Evolutionary conservation across 2,888 invertebrate species (phyloP), one percentile per base, ranked within the genome.

Genomic region (Troides helena): DNA sequence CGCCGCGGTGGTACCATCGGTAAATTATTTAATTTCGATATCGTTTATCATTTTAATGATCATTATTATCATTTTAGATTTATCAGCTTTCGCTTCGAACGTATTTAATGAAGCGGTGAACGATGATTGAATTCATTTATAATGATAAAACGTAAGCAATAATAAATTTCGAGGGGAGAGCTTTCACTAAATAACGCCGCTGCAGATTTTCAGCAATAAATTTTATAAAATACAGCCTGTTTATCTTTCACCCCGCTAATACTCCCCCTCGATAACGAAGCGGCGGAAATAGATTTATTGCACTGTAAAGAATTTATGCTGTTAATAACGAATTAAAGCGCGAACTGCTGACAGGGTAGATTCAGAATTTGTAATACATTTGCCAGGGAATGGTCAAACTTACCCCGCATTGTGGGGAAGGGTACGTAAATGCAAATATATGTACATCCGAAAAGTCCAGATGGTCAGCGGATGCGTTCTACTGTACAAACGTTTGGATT

Each of bases 221-320:
- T 65, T 57, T 65, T 25, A 61, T 69, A 69, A 65, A 69, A 65
- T 65, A 64, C 61, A 57, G 39, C n/a, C 61, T 69, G 56, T 69
- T 65, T 69, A 65, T 65, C 69, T 69, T 65, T 56, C 60, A 56
- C 56, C 39, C 61, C 61, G 25, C 56, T 69, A 65, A 65, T 69
- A 56, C 65, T 23, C 56, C n/a, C 30, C n/a, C 30, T 23, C 65
- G 56, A 69, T 69, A 69, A 69, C 65, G 69, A 69, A 69, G 64
- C 69, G 56, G 25, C 21, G n/a, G 21, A 21, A 18, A 17, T 23
- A 57, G 57, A 65, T 68, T 68, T 64, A 64, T 60, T 60, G 36
- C 64, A 43, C 36, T 59, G 56, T 60, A 60, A 68, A 68, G 59
- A 68, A 39, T 56, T 14, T 18, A 57, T 57, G 21, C 21, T 21